Percentiles rank a stretch among this genome's conserved stretches.
phyloP scores from a whole-genome alignment of 2,888 invertebrate genomes.

The Drosophila antonietae region DNA sequence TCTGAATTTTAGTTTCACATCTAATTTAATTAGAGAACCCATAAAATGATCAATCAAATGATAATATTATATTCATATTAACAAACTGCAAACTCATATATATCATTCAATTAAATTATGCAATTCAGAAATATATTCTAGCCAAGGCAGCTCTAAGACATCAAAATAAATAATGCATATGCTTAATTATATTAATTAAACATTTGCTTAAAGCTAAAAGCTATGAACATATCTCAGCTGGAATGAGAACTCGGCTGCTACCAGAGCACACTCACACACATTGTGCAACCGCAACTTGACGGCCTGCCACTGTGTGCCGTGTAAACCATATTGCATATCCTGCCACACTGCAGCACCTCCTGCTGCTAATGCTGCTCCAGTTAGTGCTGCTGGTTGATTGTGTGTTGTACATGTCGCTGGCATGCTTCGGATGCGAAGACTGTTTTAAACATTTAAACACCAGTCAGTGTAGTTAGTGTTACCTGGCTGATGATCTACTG shows the following conservation, averaged over 20 bases:
- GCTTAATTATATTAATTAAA: neutral
- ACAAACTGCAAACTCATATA: neutral
- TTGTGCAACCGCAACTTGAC: conserved; percentile 31
- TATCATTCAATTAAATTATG: neutral
- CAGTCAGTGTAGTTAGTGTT: conserved; percentile 10
- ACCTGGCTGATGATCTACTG: conserved; percentile 30
- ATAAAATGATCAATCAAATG: neutral
- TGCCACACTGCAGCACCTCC: conserved; percentile 8
- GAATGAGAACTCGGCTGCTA: conserved; percentile 3
- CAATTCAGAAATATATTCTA: neutral
- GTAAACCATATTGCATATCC: conserved; percentile 36
- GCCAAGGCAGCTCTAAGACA: neutral
- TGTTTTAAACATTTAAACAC: conserved; percentile 46
- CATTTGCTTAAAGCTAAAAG: neutral
- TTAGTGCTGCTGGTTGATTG: conserved; percentile 9
- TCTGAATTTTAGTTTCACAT: too few relatives aligned
- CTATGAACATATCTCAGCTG: neutral
- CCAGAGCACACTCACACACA: conserved; percentile 3
- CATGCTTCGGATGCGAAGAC: conserved; percentile 30
- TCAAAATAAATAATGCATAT: neutral
- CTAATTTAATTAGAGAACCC: neutral
- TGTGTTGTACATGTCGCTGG: conserved; percentile 26
- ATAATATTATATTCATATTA: neutral
- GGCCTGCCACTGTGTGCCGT: conserved; percentile 31
- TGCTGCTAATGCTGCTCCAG: conserved; percentile 4